Base-by-base conservation (phyloP, 2,797 vertebrate genomes). In the Gallinago nigripennis region DNA sequence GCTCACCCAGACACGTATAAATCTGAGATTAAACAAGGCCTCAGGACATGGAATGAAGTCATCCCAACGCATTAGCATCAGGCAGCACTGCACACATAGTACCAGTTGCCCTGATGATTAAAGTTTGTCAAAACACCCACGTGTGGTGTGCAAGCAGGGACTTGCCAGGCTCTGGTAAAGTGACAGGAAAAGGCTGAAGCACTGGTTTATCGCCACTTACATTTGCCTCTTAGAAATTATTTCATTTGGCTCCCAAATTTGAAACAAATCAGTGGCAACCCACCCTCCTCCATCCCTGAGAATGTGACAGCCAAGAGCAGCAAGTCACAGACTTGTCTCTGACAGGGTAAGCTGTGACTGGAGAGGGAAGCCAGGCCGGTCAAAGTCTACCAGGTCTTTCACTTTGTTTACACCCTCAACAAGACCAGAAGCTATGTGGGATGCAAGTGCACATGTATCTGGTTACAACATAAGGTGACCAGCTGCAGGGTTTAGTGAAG, bases 401-500 rank as follows among this genome's bases (percentile, higher is more conserved):
- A 46, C 35, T 83, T 33, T 24, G 35, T 70, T 94, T 64, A 84
- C 31, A 77, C 46, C 64, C 92, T 10, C 48, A 76, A 57, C 48
- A 64, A 69, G 86, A 63, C 21, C 86, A 92, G 88, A 63, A 93
- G 86, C 35, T 76, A 8, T 12, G 35, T 8, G 35, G 16, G 63
- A 92, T 48, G 24, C 48, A 73, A 86, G 77, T 8, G 81, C 46
- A 63, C 63, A 23, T 3, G 0, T 63, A 86, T 95, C 86, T 82
- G 70, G 66, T 95, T 88, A 88, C 93, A 88, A 82, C 81, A 90
- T 70, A 80, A 82, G 82, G 63, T 77, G 63, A 72, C 77, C 93
- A 95, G 92, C 93, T 95, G 94, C 51, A 66, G 71, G 70, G n/a
- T 70, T 95, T 77, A 91, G 79, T 24, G 60, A 80, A 68, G 84